Base-by-base conservation (phyloP, 2,888 invertebrate species). In the Suillia variegata region DNA sequence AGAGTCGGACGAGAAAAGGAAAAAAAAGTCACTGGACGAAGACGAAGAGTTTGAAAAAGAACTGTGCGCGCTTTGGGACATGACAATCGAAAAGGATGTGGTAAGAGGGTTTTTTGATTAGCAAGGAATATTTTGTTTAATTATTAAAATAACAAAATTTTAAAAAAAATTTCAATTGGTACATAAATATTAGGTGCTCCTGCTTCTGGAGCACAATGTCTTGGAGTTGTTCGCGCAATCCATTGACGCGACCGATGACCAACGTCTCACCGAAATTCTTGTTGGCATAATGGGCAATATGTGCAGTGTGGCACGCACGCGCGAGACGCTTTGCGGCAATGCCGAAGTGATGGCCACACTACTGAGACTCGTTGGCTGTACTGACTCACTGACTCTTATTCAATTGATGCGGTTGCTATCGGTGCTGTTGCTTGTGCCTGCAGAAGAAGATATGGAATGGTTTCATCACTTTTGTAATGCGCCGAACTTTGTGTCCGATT, bases 221-320 rank as follows among this genome's bases (percentile, higher is more conserved):
- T 83, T 91, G 3, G 86, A 88, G 57, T 54, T 82, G 1, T 78
- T 82, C 18, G 68, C 77, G n/a, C 71, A 69, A 51, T 82, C 92
- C 17, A 86, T 89, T 15, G 84, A 86, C 59, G 85, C 85, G 0
- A 85, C 88, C 1, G 84, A 85, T 52, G 85, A 88, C 38, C 85
- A 86, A 10, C 85, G 93, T 66, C 83, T 92, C 33, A 85, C 87
- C 52, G 96, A 96, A 84, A 91, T 95, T 67, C 83, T 93, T 34
- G 83, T 95, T 15, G 95, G 95, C 5, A 91, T 94, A 56, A 84
- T 94, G 60, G 92, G 90, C 1, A 96, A 96, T 79, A 89, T 95
- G 86, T 89, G 90, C 63, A 89, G 90, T 70, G 85, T 88, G 61
- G 83, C 85, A 59, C 84, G 85, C 62, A 85, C 88, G 2, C 85